phyloP scores from a whole-genome alignment of 1,140 invertebrate species.

The Calephelis nemesis region DNA sequence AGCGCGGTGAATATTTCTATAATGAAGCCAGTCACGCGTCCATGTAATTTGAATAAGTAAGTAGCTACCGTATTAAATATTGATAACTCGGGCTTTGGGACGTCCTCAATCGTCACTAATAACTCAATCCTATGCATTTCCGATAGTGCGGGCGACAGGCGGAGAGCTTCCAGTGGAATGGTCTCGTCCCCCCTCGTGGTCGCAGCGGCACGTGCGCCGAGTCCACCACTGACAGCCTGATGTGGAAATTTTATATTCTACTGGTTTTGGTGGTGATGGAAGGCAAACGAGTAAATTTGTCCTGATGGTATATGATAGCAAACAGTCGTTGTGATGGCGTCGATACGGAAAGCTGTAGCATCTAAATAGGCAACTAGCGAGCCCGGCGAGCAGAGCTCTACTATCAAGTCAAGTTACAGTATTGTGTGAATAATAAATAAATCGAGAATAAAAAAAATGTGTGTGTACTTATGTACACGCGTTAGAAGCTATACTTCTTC shows the following conservation, averaged over 20 bases:
- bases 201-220: slow-evolving; percentile 45
- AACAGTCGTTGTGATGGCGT: no score
- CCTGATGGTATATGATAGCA: no score
- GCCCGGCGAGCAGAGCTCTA: no score
- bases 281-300: no score
- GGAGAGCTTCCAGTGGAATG: slow-evolving; percentile 55
- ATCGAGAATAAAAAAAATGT: no score
- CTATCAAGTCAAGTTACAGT: no score
- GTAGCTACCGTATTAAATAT: slow-evolving; percentile 76
- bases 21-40: slow-evolving; percentile 72
- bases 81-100: slow-evolving; percentile 73
- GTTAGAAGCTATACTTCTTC: no score
- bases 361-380: no score
- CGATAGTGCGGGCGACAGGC: slow-evolving; percentile 60
- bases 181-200: slow-evolving; percentile 63
- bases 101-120: slow-evolving; percentile 73
- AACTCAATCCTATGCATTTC: slow-evolving; percentile 69
- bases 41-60: slow-evolving; percentile 74
- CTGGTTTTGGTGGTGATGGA: no score
- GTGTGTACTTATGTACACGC: no score
- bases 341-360: no score
- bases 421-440: no score
- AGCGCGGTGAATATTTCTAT: slow-evolving; percentile 57
- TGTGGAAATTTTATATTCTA: background rate
- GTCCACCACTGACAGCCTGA: background rate